A percentile compares a stretch with the other conserved stretches of the same genome.
These are phyloP conservation scores for Paramuricea clavata DNA, from an alignment of 92 coral and sea anemone species.

Conservation along the genomic window DNA sequence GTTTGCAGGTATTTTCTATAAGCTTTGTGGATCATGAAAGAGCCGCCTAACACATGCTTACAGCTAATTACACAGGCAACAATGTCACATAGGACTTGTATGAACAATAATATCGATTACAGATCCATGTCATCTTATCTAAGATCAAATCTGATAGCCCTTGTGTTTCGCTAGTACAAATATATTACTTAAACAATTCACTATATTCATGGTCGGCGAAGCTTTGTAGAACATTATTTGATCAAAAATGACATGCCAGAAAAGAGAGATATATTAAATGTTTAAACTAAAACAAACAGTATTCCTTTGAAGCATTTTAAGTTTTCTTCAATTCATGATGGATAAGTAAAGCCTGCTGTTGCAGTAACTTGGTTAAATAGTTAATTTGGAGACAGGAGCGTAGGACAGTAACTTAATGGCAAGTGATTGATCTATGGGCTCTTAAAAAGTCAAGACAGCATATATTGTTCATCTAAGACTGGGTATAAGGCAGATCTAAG, in stretches of 20 bases:
- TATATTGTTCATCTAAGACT: neutral
- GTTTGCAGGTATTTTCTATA: neutral
- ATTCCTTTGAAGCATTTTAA: neutral
- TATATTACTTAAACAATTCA: neutral
- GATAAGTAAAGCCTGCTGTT: neutral
- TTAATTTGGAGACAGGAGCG: neutral
- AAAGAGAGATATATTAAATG: neutral
- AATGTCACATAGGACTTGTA: neutral
- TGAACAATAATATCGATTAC: neutral
- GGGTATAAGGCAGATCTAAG: neutral
- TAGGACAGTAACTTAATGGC: neutral
- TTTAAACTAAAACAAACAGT: neutral
- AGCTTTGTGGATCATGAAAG: neutral
- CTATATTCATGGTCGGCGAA: neutral
- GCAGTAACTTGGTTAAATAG: neutral
- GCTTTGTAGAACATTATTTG: neutral
- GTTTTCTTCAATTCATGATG: neutral
- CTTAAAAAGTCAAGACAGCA: neutral
- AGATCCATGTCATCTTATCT: constrained; percentile 12
- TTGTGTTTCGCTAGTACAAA: neutral
- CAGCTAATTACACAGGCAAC: neutral
- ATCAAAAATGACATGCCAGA: neutral
- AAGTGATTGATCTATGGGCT: neutral
- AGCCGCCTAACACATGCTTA: constrained; percentile 1
- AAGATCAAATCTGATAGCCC: neutral